Evolutionary conservation across 1,140 invertebrate genomes (phyloP).

Genomic region (Drosophila bipectinata): DNA sequence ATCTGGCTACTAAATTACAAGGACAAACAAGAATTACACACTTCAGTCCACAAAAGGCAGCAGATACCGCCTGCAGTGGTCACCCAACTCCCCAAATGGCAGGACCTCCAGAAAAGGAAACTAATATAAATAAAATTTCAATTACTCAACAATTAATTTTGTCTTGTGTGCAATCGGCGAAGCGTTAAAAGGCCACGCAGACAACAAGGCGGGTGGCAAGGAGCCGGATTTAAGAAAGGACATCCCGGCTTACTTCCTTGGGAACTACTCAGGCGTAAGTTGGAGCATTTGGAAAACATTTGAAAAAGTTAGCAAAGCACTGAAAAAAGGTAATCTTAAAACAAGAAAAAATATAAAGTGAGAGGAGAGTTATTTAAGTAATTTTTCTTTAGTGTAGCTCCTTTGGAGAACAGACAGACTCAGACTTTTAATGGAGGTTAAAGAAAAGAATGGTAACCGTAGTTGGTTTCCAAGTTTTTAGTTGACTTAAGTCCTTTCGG

Average conservation of each 20-base stretch:
- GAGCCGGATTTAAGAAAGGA: conserved; percentile 36
- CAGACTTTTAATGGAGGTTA: conserved; percentile 11
- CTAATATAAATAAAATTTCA: conserved; percentile 84
- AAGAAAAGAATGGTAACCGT: neutral
- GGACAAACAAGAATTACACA: conserved; percentile 69
- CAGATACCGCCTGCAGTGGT: conserved; percentile 56
- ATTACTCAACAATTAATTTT: conserved; percentile 84
- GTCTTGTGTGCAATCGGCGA: conserved; percentile 76
- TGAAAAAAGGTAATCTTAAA: neutral
- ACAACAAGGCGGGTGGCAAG: conserved; percentile 8
- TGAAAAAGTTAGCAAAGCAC: conserved; percentile 30
- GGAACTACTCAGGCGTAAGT: conserved; percentile 60
- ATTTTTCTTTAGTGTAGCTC: neutral
- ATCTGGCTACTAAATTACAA: conserved; percentile 58
- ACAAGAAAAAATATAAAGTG: neutral
- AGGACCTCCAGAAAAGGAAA: conserved; percentile 59
- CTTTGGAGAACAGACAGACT: neutral
- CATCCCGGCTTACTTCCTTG: conserved; percentile 42
- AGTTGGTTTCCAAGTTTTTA: conserved; percentile 42
- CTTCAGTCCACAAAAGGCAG: conserved; percentile 59
- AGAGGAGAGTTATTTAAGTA: neutral
- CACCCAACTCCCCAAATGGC: conserved; percentile 12
- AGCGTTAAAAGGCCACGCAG: conserved; percentile 69
- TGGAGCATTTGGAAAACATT: conserved; percentile 41
- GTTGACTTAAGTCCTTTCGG: conserved; percentile 60